Conservation (phyloP, 2,113 vertebrate genomes). For the Dasyornis broadbenti region DNA sequence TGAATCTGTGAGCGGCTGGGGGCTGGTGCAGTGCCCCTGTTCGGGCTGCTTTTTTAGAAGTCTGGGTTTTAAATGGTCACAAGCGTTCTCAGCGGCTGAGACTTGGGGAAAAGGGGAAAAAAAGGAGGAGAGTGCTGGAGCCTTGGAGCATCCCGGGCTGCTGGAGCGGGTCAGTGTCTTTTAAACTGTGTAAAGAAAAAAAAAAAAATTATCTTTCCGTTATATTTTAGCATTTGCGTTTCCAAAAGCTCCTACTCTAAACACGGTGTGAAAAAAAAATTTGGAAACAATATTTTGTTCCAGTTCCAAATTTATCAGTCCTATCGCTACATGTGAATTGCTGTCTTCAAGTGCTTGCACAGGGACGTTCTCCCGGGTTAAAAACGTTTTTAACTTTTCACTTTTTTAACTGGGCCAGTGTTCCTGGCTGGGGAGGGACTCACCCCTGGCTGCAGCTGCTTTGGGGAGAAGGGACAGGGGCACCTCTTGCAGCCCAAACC, state of each 20-base stretch:
- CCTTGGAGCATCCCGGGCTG: not conserved
- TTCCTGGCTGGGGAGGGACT: not conserved
- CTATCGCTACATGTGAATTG: no score
- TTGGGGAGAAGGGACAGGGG: accelerated
- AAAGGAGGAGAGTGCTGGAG: not conserved
- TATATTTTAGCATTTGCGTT: no score
- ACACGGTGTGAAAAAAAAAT: no score
- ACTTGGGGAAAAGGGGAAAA: accelerated
- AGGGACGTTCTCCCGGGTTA: no score
- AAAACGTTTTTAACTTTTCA: no score
- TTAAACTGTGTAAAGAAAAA: no score
- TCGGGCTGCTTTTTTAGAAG: not conserved
- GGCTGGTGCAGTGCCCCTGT: not conserved
- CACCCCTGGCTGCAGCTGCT: not conserved
- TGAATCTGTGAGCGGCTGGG: not conserved
- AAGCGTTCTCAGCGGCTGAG: not conserved
- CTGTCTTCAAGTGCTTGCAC: no score
- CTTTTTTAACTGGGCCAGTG: no score
- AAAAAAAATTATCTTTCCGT: no score
- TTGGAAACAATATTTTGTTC: no score
- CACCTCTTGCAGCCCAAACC: not conserved
- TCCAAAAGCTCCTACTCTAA: no score
- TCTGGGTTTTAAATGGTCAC: accelerated
- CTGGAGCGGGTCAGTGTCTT: not conserved
- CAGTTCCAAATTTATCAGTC: no score